Conservation (phyloP, 2,113 vertebrate genomes). For the Etia nguti region DNA sequence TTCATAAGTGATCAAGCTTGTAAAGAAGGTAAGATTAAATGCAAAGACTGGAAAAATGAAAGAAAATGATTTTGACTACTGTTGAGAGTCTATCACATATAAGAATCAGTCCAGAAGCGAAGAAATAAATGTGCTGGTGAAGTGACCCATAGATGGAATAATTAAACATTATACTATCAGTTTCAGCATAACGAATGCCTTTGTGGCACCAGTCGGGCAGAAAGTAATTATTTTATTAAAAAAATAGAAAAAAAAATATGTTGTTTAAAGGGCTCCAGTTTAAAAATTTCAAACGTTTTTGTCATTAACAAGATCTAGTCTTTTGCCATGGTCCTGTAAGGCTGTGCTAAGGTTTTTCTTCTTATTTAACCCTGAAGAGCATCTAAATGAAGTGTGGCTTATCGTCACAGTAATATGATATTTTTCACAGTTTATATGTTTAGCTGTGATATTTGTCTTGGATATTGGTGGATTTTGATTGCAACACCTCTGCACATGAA, state of each 20-base stretch:
- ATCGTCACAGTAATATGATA: not conserved
- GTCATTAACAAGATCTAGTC: not conserved
- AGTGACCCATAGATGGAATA: constrained; percentile 37
- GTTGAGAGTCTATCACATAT: constrained; percentile 15
- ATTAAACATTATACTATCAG: constrained; percentile 5
- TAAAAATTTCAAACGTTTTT: not conserved
- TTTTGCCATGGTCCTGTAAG: not conserved
- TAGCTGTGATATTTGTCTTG: not conserved
- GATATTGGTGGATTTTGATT: not conserved
- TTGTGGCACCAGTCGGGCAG: not conserved
- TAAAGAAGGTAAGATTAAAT: constrained; percentile 13
- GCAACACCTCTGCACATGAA: not conserved
- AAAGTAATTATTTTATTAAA: not conserved
- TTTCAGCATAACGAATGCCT: not conserved
- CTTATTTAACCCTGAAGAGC: not conserved
- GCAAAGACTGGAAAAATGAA: not conserved
- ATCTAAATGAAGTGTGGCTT: not conserved
- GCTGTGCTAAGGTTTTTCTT: not conserved
- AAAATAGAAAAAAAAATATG: not conserved
- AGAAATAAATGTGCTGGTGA: constrained; percentile 30
- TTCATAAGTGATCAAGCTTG: constrained; percentile 36
- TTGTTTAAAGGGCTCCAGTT: not conserved
- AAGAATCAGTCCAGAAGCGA: constrained; percentile 8
- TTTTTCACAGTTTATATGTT: not conserved
- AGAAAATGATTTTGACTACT: not conserved